Evolutionary conservation across 2,113 vertebrate genomes (phyloP).

Genomic region (Patagioenas fasciata): DNA sequence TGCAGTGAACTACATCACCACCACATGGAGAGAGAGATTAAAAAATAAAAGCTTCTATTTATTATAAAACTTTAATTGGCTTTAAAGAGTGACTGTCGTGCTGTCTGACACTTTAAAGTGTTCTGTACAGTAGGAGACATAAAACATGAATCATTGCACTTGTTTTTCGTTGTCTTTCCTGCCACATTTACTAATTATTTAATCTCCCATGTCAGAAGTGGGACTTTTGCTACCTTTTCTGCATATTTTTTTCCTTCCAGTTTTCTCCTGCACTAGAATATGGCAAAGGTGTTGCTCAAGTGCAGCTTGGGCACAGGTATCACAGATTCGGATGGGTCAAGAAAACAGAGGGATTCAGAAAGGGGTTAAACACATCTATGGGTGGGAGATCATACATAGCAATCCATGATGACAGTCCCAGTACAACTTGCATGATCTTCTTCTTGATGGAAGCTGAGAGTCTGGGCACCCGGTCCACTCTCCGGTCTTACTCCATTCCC

Average conservation of each 20-base stretch:
- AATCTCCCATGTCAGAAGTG: conserved; percentile 48
- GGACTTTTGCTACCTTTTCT: conserved; percentile 41
- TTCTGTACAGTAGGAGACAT: conserved; percentile 53
- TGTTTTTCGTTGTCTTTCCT: conserved; percentile 67
- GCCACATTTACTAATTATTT: conserved; percentile 72
- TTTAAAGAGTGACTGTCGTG: conserved; percentile 64
- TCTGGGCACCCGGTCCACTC: background rate
- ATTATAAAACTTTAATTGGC: conserved; percentile 72
- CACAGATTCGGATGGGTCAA: background rate
- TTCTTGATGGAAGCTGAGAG: background rate
- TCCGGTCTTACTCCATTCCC: background rate
- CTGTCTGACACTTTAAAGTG: conserved; percentile 69
- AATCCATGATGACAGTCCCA: background rate
- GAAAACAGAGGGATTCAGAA: background rate
- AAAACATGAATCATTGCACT: conserved; percentile 73
- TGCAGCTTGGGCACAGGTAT: background rate
- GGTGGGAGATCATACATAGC: background rate
- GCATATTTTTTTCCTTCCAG: background rate
- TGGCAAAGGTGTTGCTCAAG: background rate
- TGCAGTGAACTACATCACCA: background rate
- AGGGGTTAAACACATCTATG: background rate
- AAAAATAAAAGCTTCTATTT: conserved; percentile 20
- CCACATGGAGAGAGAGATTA: conserved; percentile 13
- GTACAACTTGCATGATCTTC: background rate
- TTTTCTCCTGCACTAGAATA: background rate